Base-by-base conservation (phyloP, 2,888 invertebrate species). In the Helleia helle region DNA sequence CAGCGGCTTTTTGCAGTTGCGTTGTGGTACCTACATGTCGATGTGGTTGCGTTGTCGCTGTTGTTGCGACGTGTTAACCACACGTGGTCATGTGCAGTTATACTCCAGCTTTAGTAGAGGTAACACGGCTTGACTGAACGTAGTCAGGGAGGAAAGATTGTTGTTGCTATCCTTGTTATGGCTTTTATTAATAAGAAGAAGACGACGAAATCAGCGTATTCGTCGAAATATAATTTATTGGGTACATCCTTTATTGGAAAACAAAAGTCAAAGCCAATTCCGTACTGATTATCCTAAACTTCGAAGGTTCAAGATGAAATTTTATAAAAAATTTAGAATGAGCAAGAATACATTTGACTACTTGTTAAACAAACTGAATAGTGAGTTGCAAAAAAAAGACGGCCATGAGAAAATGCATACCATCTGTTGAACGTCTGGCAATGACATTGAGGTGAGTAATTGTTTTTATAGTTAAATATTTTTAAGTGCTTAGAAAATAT, bases 111-210 rank as follows among this genome's bases (percentile, higher is more conserved):
- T 17, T 17, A n/a, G n/a, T 30, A 17, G 30, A 30, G 30, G 30
- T 9, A 30, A 14, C 15, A 30, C 30, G 30, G 14, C 15, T 14
- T 30, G 30, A 30, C 30, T 14, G 30, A 30, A 30, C 30, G 30
- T 30, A 30, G 30, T 30, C 30, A n/a, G n/a, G n/a, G n/a, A n/a
- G n/a, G n/a, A n/a, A n/a, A n/a, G n/a, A n/a, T n/a, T n/a, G n/a
- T n/a, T 30, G 30, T 30, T 30, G 30, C 30, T 30, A 34, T 34
- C 34, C 34, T 34, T 34, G 34, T 18, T 34, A 34, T 34, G 11
- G 15, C 34, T 34, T 17, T 34, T 18, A 34, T 34, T 34, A 9
- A 18, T 18, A 22, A 28, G 28, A 9, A 18, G 18, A 34, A 18
- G 34, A 18, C 34, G 34, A 11, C 22, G 22, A 34, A 7, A 11